Conservation (phyloP, 2,797 vertebrate species). For the Enteromius treurensis region DNA sequence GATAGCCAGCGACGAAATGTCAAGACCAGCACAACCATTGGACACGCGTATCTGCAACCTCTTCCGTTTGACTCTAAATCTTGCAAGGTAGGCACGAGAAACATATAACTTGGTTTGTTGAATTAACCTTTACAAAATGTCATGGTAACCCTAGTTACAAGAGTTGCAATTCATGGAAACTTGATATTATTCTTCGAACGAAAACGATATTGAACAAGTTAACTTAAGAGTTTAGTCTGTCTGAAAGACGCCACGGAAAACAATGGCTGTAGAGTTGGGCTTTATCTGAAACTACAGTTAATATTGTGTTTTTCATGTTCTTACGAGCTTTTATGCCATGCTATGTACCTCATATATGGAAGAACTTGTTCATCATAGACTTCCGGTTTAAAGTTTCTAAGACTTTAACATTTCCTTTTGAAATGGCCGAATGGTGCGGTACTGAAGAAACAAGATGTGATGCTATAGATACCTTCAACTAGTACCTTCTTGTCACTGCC, state of each 20-base stretch:
- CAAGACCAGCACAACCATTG: conserved; percentile 34
- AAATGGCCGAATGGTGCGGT: not conserved
- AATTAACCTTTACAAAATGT: not conserved
- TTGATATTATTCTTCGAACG: not conserved
- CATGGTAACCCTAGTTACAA: not conserved
- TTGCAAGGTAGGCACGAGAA: conserved; percentile 43
- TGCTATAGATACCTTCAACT: not conserved
- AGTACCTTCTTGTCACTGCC: not conserved
- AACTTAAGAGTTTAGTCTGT: not conserved
- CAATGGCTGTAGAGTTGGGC: not conserved
- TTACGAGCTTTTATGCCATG: not conserved
- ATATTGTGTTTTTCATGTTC: not conserved
- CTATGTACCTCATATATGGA: not conserved
- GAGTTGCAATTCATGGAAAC: not conserved
- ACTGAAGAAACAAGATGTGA: not conserved
- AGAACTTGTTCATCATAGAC: not conserved
- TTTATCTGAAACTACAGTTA: not conserved
- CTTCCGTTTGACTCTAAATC: conserved; percentile 17
- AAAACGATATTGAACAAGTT: not conserved
- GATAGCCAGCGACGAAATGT: not conserved
- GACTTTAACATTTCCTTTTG: not conserved
- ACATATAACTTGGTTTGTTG: not conserved
- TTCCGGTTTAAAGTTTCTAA: not conserved
- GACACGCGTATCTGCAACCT: conserved; percentile 4
- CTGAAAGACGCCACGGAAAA: too few relatives aligned